Percentiles rank a stretch among this genome's conserved stretches.
Evolutionary conservation across 2,797 vertebrate species (phyloP).

Genomic region (Urocyon cinereoargenteus): DNA sequence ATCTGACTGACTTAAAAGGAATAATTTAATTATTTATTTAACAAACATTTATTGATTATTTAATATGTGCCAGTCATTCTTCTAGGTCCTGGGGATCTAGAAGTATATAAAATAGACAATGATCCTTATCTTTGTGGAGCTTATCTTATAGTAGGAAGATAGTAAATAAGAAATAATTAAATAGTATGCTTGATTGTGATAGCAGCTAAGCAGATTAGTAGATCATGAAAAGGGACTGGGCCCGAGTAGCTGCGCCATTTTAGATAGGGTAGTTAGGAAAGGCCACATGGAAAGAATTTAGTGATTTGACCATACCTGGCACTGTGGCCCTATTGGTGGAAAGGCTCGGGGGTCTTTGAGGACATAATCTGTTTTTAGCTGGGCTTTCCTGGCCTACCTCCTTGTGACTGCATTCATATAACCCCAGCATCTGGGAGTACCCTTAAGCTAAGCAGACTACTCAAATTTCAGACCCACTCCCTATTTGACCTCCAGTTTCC

Average conservation of each 20-base stretch:
- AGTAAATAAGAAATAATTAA: not conserved
- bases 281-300: not conserved
- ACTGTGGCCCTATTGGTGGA: not conserved
- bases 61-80: not conserved
- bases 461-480: not conserved
- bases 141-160: not conserved
- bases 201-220: not conserved
- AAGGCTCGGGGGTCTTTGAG: not conserved
- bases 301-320: not conserved
- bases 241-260: not conserved
- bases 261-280: not conserved
- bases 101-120: not conserved
- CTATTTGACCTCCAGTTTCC: not conserved
- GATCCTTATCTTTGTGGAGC: not conserved
- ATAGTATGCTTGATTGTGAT: not conserved
- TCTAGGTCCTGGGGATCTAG: not conserved
- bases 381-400: not conserved
- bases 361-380: not conserved
- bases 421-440: not conserved
- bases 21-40: not conserved
- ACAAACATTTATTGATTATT: not conserved
- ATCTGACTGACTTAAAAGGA: not conserved
- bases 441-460: not conserved
- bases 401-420: not conserved
- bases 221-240: not conserved